Base-by-base conservation (phyloP, 2,113 vertebrate species). In the Elanoides forficatus region DNA sequence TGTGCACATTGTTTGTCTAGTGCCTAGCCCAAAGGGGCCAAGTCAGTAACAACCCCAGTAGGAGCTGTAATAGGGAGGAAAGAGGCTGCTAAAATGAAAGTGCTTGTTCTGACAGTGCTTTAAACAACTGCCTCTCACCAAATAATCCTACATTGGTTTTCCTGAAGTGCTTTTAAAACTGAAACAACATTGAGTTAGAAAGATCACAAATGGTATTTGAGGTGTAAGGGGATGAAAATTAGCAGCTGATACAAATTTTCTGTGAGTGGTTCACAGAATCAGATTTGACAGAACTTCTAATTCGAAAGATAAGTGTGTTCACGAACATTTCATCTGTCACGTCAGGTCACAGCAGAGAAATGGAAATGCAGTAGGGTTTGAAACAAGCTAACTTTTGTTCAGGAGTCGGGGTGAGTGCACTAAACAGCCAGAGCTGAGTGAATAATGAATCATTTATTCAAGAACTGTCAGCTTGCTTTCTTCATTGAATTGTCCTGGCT, bases 161-260 rank as follows among this genome's bases (percentile, higher is more conserved):
- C 74, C 90, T 90, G 75, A 94, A 95, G 88, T 80, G 93, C 92
- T 87, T 96, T 96, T 83, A 88, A 93, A 94, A 83, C 85, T 10
- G 71, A 80, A 93, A 70, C 65, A 85, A 65, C 74, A 25, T 12
- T 3, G n/a, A 80, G 62, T 83, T 80, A 81, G 38, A 66, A 92
- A 94, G 78, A 82, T 59, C 85, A 38, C 88, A 88, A 90, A 62
- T 11, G 12, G 47, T n/a, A 40, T 76, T 76, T 66, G 79, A 92
- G 92, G 88, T 11, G 45, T 56, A 83, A 73, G 27, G 74, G 75
- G 79, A 75, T 62, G 86, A 86, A 86, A 95, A 96, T 90, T 70
- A 92, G 71, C 79, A 90, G 90, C 74, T 78, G 75, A 88, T 88
- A 42, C 0, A 4, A 88, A 50, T 94, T 81, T 94, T 76, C 81